Evolutionary conservation across 2,113 vertebrate genomes (phyloP), one percentile per base, ranked within the genome.

Genomic region (Regulus satrapa): DNA sequence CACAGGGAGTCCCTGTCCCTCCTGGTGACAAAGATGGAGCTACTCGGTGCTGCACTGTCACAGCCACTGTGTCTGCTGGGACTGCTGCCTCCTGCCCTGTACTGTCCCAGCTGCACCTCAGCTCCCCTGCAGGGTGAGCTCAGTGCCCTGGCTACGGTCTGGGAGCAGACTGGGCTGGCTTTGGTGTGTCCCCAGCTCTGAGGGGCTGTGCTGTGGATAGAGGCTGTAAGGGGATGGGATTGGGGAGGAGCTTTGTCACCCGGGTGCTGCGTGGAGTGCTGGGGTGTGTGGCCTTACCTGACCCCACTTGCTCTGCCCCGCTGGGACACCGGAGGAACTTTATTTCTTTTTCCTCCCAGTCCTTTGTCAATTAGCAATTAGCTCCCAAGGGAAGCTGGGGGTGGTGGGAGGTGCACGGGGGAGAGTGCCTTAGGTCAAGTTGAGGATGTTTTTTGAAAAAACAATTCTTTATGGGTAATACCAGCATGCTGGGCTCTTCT

Each of bases 401-500:
- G 3, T 26, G 29, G 32, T 8, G 48, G 48, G 32, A 43, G 12
- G 29, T 0, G 0, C 0, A 0, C 15, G 25, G 34, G 40, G 56
- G 45, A 1, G 0, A 13, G 25, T 4, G 0, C 9, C 21, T 62
- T 0, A 0, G 4, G 20, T 48, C 1, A 18, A 56, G 26, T 2
- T 26, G 40, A 41, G 20, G 23, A 32, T 2, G 0, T 34, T 21
- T 84, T 26, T 19, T 14, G 63, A 52, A 45, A 43, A 59, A n/a
- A 2, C 0, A 0, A 7, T 36, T 38, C 18, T 28, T 28, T 8
- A 3, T 9, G 31, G 34, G 14, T n/a, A 14, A 6, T 15, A 8
- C 0, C 1, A 8, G 8, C 7, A 2, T 0, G 0, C 4, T 1
- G 1, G 24, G 26, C 3, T 2, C 18, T 9, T 29, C 5, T 6